Base-by-base conservation (phyloP, 2,113 vertebrate genomes). In the Hydropotes inermis region DNA sequence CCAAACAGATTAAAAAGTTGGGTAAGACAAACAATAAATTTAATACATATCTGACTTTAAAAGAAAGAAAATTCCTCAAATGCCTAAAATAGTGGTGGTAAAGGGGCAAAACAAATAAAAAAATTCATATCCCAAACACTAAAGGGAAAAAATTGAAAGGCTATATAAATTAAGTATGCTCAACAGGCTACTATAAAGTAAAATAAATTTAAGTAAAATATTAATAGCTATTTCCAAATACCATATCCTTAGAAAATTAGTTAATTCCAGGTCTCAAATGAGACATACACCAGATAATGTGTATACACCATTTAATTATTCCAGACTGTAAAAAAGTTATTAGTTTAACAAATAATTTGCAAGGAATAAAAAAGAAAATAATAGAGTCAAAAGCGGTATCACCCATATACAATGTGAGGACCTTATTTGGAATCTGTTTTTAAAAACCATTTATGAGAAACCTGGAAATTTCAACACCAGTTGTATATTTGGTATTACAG, bases 1-100 rank as follows among this genome's bases (percentile, higher is more conserved):
- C 67, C n/a, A 93, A 96, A 93, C n/a, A 95, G 67, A 87, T 95
- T 50, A 82, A 95, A 96, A 95, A 76, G 55, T 4, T 96, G 50
- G 23, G 78, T 89, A 96, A 92, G 23, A 36, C 27, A 84, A 74
- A 74, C 11, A 91, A 54, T 21, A n/a, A 39, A 57, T 78, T 78
- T 45, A 93, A 84, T 67, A 91, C 52, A 57, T 81, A 97, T 39
- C 78, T 74, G 50, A 93, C 87, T 54, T 89, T 76, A 97, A 97
- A 94, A 96, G 45, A 13, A 91, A 96, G 45, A 91, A n/a, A 94
- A 94, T 78, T 83, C 14, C 36, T 61, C n/a, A 93, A 86, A 87
- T 89, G n/a, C 55, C 61, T 95, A 95, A 94, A 90, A 64, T 76
- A 61, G 91, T 17, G 70, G 15, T 30, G 19, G 36, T 78, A 89